Evolutionary conservation across 1,140 invertebrate species (phyloP), one percentile per base, ranked within the genome.

Genomic region (Bradynema listronoti): DNA sequence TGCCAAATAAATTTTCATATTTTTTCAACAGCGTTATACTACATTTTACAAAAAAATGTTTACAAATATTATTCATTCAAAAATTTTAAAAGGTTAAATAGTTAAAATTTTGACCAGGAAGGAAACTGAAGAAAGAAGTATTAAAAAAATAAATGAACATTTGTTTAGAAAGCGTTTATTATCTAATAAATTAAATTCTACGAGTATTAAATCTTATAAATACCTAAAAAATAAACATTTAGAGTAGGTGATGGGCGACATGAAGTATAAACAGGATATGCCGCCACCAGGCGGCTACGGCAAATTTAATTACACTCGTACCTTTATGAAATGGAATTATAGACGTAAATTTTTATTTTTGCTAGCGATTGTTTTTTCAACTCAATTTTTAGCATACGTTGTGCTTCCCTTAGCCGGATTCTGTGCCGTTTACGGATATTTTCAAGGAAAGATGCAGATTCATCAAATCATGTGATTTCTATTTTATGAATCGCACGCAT

Each of bases 281-380:
- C 79, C 80, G 25, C 80, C 80, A 24, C 33, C 64, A 32, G 77
- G 78, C 27, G 80, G 80, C 4, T 80, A 80, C 66, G 56, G 61
- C n/a, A 55, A 62, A 7, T 69, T 78, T 63, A 72, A 72, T 69
- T 63, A 56, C 22, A 42, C 54, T 24, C 56, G 69, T 29, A 74
- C 73, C 2, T 78, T 61, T 50, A 63, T 76, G 9, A 73, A 75
- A 51, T 33, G 56, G n/a, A 41, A 67, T n/a, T 77, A 61, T 60
- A 65, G 61, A 58, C 73, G 73, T 78, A 55, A 71, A 71, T 67
- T 46, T 16, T 43, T 61, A 11, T 14, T 22, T 45, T 52, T 19
- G 16, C 7, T 46, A n/a, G 19, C 14, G 16, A 27, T 56, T 22
- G 1, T 22, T 5, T 16, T 19, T 46, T 29, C 36, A 4, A 41